A percentile compares a stretch with the other conserved stretches of the same genome.
Evolutionary conservation across 2,113 vertebrate genomes (phyloP).

Genomic region (Lonchura striata): DNA sequence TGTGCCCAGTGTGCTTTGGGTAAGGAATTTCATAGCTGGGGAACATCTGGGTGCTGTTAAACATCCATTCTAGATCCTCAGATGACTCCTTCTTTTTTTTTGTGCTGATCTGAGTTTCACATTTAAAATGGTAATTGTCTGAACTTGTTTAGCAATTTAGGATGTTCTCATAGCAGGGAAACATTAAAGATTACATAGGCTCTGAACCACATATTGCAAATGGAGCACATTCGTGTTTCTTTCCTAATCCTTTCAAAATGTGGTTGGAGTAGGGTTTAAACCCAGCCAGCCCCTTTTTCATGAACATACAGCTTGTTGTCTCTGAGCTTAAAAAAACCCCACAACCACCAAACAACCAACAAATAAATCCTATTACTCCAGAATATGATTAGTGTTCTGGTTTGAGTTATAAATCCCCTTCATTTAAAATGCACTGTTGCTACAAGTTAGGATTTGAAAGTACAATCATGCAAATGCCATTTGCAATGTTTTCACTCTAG

Average conservation of each 20-base stretch:
- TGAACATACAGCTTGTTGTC: constrained; percentile 22
- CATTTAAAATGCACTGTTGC: constrained; percentile 70
- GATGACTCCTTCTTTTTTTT: neutral
- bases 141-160: constrained; percentile 37
- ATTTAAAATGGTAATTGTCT: constrained; percentile 48
- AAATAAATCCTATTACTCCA: constrained; percentile 66
- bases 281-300: neutral
- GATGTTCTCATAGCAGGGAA: constrained; percentile 9
- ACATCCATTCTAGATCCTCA: constrained; percentile 24
- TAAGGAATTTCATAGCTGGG: constrained; percentile 34
- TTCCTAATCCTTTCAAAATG: constrained; percentile 49
- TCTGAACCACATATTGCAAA: neutral
- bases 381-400: constrained; percentile 68
- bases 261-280: constrained; percentile 28
- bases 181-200: neutral
- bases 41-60: constrained; percentile 33
- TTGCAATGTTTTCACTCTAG: constrained; percentile 67
- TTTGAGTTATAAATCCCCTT: constrained; percentile 66
- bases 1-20: neutral
- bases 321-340: constrained; percentile 3
- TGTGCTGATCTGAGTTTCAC: constrained; percentile 28
- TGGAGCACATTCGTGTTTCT: neutral
- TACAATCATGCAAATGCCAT: constrained; percentile 68
- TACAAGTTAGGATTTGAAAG: constrained; percentile 69
- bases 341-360: constrained; percentile 44